These are phyloP conservation scores for Darevskia nairensis DNA, from an alignment of 2,797 vertebrate genomes.

Conservation along the genomic window DNA sequence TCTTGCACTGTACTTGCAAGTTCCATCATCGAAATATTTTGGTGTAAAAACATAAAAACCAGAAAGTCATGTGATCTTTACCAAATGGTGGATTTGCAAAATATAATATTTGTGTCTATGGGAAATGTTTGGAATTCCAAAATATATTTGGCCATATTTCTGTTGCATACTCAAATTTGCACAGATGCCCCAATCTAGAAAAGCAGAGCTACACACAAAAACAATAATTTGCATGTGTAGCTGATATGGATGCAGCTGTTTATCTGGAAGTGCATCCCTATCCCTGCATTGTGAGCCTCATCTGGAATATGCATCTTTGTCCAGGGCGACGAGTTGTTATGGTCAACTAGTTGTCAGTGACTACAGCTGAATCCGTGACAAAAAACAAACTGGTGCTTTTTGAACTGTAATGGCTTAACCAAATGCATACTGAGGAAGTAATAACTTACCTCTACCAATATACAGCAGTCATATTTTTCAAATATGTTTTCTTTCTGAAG, in stretches of 20 bases:
- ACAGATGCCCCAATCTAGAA: not conserved
- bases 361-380: not conserved
- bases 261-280: not conserved
- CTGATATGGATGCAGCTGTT: not conserved
- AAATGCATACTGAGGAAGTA: conserved; percentile 41
- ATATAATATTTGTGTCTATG: conserved; percentile 50
- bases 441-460: conserved; percentile 31
- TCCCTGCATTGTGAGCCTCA: not conserved
- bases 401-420: conserved; percentile 21
- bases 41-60: conserved; percentile 60
- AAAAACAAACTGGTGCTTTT: conserved; percentile 13
- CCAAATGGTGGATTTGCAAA: conserved; percentile 62
- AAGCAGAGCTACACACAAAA: not conserved
- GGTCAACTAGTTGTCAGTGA: not conserved
- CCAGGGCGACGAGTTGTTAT: not conserved
- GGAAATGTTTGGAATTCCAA: conserved; percentile 72
- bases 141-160: conserved; percentile 79
- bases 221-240: not conserved
- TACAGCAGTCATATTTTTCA: conserved; percentile 63
- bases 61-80: conserved; percentile 49
- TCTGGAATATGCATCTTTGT: not conserved
- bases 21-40: conserved; percentile 70
- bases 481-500: conserved; percentile 59
- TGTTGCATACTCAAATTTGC: conserved; percentile 54
- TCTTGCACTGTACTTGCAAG: conserved; percentile 68